A percentile compares a stretch with the other conserved stretches of the same genome.
Conservation (phyloP, 64 coral and sea anemone species). For the Platygyra sinensis region DNA sequence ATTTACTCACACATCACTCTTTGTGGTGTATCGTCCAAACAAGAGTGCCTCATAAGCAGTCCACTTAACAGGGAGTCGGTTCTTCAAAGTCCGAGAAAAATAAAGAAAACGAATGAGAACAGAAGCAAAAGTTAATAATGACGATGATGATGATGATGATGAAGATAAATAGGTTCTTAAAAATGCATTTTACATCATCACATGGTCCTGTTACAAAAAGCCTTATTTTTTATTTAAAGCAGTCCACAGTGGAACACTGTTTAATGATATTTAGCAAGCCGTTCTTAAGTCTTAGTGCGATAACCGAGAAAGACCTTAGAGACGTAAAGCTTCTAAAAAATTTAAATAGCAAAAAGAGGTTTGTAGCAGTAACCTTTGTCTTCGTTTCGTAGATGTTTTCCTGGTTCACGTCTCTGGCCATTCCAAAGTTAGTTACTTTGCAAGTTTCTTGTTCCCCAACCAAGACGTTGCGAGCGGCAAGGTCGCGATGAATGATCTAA, state of each 20-base stretch:
- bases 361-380: neutral
- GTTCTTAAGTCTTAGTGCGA: no score
- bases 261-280: no score
- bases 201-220: no score
- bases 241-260: no score
- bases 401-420: conserved; percentile 42
- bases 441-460: conserved; percentile 50
- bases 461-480: conserved; percentile 68
- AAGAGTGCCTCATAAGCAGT: conserved; percentile 53
- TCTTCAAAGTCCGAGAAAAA: neutral
- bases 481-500: conserved; percentile 63
- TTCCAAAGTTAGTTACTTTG: conserved; percentile 64
- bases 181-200: no score
- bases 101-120: neutral
- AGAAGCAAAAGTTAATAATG: neutral
- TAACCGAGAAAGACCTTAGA: no score
- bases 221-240: no score
- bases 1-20: conserved; percentile 61
- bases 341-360: neutral
- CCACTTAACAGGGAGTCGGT: conserved; percentile 61
- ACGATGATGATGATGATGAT: no score
- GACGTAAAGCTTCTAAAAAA: neutral
- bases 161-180: no score
- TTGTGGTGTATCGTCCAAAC: conserved; percentile 34
- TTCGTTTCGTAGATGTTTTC: conserved; percentile 50